phyloP scores from a whole-genome alignment of 2,797 vertebrate genomes.

The Sebastes steindachneri region DNA sequence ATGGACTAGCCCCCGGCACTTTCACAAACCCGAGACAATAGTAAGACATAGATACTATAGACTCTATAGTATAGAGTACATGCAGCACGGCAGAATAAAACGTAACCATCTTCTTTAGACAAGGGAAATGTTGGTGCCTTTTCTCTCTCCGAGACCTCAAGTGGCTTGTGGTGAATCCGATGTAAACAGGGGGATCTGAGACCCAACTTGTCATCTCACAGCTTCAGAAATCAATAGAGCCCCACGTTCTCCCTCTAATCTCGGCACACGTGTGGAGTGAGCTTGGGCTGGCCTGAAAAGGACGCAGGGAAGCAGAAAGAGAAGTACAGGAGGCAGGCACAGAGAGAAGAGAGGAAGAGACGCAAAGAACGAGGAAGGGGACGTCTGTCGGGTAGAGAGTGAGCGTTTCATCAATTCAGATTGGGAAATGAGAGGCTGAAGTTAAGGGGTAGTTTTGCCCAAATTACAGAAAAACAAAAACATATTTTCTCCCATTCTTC shows the following conservation, averaged over 20 bases:
- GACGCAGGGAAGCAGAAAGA: conserved; percentile 19
- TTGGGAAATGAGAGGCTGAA: neutral
- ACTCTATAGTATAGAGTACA: neutral
- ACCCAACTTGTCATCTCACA: conserved; percentile 75
- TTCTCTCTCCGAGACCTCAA: conserved; percentile 3
- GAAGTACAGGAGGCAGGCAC: conserved; percentile 4
- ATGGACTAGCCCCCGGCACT: conserved; percentile 34
- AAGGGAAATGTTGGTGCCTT: neutral
- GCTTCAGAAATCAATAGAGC: conserved; percentile 78
- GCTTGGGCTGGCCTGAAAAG: conserved; percentile 31
- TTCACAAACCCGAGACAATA: conserved; percentile 43
- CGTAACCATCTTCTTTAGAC: neutral
- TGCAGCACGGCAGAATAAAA: neutral
- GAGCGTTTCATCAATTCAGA: neutral
- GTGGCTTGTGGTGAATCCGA: conserved; percentile 53
- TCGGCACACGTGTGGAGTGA: conserved; percentile 47
- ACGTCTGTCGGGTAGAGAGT: conserved; percentile 8
- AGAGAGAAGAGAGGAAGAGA: conserved; percentile 1
- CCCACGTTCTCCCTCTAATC: conserved; percentile 61
- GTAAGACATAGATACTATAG: conserved; percentile 3
- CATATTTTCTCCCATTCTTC: neutral
- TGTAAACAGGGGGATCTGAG: conserved; percentile 73
- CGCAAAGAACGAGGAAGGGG: conserved; percentile 18
- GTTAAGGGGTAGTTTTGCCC: neutral
- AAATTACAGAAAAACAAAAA: neutral